These are phyloP conservation scores for Neofelis nebulosa DNA, from an alignment of 2,113 vertebrate genomes.

Conservation along the genomic window DNA sequence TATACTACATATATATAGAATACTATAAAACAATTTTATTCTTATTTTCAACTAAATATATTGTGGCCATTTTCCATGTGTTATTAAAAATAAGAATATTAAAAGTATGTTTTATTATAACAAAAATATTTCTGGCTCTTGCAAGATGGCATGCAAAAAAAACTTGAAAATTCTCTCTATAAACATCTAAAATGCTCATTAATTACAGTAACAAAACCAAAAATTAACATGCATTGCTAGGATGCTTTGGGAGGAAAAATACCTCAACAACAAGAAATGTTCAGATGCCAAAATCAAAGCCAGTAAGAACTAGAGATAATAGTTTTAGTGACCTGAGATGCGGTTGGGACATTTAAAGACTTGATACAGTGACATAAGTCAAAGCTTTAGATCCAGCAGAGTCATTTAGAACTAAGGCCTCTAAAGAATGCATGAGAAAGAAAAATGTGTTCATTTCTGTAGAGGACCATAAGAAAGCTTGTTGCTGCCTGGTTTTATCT, in stretches of 20 bases:
- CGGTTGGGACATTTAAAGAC: not conserved
- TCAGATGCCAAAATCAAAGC: not conserved
- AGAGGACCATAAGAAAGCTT: not conserved
- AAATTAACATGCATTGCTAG: not conserved
- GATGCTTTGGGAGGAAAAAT: not conserved
- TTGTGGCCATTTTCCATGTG: not conserved
- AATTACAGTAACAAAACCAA: not conserved
- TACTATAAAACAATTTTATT: not conserved
- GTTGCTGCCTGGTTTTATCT: not conserved
- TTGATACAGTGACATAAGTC: not conserved
- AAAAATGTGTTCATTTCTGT: not conserved
- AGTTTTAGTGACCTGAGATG: not conserved
- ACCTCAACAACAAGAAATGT: not conserved
- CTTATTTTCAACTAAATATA: not conserved
- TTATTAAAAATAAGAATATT: conserved; percentile 1
- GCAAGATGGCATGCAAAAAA: not conserved
- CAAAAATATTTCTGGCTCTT: not conserved
- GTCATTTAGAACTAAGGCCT: not conserved
- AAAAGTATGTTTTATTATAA: not conserved
- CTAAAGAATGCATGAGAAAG: not conserved
- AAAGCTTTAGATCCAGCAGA: not conserved
- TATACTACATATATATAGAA: not conserved
- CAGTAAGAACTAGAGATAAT: not conserved
- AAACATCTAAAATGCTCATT: not conserved
- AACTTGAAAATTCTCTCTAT: not conserved